Evolutionary conservation across 2,888 invertebrate species (phyloP).

Genomic region (Drosophila kuntzei): DNA sequence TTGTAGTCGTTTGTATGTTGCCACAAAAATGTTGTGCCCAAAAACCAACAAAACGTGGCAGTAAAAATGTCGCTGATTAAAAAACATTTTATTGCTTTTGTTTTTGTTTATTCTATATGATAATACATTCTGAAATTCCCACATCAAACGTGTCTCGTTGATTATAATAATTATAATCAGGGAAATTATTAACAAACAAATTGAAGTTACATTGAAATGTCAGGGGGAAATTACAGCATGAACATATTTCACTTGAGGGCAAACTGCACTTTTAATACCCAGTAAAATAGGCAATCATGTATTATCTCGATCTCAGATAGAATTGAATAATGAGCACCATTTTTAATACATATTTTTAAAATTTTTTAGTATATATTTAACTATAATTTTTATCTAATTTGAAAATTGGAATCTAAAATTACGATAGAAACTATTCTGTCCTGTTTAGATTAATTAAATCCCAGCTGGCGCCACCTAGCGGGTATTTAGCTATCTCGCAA

Average conservation of each 20-base stretch:
- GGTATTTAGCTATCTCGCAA: too few relatives aligned
- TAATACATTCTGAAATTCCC: slow-evolving; percentile 27
- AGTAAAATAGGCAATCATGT: not conserved
- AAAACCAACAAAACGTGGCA: slow-evolving; percentile 9
- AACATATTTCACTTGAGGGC: not conserved
- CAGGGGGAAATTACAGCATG: slow-evolving; percentile 22
- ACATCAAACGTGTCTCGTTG: slow-evolving; percentile 18
- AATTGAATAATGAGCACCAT: not conserved
- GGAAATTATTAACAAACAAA: slow-evolving; percentile 23
- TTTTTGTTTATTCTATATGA: slow-evolving; percentile 5
- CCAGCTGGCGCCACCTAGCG: too few relatives aligned
- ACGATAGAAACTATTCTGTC: too few relatives aligned
- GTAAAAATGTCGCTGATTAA: slow-evolving; percentile 29
- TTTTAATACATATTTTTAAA: not conserved
- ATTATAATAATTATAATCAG: slow-evolving; percentile 5
- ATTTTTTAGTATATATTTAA: not conserved
- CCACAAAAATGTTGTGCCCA: slow-evolving; percentile 21
- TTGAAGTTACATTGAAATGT: slow-evolving; percentile 20
- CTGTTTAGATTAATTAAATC: too few relatives aligned
- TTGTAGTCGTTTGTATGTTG: not conserved
- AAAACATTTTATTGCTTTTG: slow-evolving; percentile 27
- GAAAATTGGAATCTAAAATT: too few relatives aligned
- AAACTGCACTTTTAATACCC: not conserved
- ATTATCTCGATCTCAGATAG: not conserved
- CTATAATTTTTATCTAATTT: not conserved